These are phyloP conservation scores for Laothoe populi DNA, from an alignment of 2,888 invertebrate genomes.

Conservation along the genomic window DNA sequence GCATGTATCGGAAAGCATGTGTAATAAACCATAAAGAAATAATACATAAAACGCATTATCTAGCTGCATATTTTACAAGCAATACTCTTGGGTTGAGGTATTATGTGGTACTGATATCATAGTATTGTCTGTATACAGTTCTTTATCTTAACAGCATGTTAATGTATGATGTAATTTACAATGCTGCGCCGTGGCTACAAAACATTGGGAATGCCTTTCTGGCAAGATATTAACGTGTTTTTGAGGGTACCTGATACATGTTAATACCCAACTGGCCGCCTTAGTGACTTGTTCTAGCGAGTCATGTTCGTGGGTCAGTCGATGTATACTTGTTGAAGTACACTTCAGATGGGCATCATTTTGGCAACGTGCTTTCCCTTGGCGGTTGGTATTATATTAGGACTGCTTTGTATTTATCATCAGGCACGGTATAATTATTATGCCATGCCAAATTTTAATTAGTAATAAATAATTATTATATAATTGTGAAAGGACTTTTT, in stretches of 20 bases:
- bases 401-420: too few species aligned
- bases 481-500: background rate
- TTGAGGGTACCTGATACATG: too few species aligned
- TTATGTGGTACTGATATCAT: slow-evolving; percentile 26
- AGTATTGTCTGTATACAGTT: slow-evolving; percentile 8
- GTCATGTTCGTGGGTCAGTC: too few species aligned
- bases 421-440: too few species aligned
- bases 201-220: slow-evolving; percentile 5
- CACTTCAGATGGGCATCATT: too few species aligned
- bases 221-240: background rate
- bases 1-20: slow-evolving; percentile 45
- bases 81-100: slow-evolving; percentile 28
- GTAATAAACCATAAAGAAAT: slow-evolving; percentile 41
- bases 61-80: slow-evolving; percentile 7
- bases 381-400: too few species aligned
- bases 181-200: background rate
- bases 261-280: too few species aligned
- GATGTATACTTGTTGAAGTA: too few species aligned
- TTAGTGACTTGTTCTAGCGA: background rate
- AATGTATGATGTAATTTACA: slow-evolving; percentile 13
- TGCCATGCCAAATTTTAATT: too few species aligned
- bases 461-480: too few species aligned
- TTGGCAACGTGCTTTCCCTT: too few species aligned
- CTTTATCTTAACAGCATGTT: slow-evolving; percentile 25
- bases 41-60: slow-evolving; percentile 21